These are phyloP conservation scores for Rutilus rutilus DNA, from an alignment of 2,113 vertebrate species.

Conservation along the genomic window DNA sequence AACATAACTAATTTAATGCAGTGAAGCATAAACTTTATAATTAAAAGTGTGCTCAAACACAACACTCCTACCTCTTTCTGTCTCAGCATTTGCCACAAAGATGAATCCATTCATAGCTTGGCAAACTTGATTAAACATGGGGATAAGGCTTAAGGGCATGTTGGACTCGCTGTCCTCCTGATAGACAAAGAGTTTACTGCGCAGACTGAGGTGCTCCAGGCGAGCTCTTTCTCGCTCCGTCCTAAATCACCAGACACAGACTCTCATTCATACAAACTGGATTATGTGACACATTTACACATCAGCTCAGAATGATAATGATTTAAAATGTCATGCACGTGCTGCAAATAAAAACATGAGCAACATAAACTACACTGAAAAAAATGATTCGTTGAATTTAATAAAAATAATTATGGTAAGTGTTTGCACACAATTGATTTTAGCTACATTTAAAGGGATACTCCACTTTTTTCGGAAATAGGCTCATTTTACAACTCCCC, in stretches of 20 bases:
- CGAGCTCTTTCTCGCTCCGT: conserved; percentile 88
- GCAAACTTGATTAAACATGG: conserved; percentile 88
- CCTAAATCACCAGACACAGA: conserved; percentile 67
- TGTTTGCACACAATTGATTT: too few relatives aligned
- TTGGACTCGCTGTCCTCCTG: conserved; percentile 73
- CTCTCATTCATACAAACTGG: neutral
- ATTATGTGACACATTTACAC: neutral
- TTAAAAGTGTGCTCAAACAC: neutral
- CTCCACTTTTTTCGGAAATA: too few relatives aligned
- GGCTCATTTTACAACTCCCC: too few relatives aligned
- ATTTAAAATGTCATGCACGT: neutral
- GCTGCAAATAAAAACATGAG: neutral
- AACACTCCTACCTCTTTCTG: conserved; percentile 77
- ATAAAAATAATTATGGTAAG: too few relatives aligned
- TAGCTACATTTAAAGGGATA: too few relatives aligned
- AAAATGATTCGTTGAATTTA: too few relatives aligned
- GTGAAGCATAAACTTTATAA: neutral
- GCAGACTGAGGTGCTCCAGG: conserved; percentile 74
- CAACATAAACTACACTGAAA: neutral
- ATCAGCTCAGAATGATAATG: neutral
- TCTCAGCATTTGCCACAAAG: conserved; percentile 91
- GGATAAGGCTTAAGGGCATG: conserved; percentile 75
- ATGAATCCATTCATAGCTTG: conserved; percentile 91
- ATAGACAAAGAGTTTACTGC: conserved; percentile 86
- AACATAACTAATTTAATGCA: neutral